Conservation (phyloP, 2,113 vertebrate genomes). For the Heterocephalus glaber region DNA sequence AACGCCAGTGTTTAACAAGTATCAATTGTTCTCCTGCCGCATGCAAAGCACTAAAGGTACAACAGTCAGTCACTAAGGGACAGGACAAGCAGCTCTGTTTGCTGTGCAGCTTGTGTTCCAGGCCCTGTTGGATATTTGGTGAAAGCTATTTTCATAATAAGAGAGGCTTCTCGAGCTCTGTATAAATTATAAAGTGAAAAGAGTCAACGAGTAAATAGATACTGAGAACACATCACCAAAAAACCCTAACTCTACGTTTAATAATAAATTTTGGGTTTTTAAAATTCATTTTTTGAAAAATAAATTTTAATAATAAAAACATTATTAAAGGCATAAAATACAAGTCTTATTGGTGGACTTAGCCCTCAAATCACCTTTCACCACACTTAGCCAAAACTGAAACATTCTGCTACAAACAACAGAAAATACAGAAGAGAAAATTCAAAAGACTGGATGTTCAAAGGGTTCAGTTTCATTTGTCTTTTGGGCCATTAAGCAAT, state of each 20-base stretch:
- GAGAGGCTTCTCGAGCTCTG: neutral
- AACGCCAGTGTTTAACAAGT: neutral
- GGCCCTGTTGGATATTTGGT: neutral
- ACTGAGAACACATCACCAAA: neutral
- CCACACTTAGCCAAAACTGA: neutral
- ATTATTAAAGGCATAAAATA: neutral
- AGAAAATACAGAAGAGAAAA: neutral
- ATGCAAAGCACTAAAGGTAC: neutral
- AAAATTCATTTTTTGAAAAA: no score
- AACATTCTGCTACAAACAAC: neutral
- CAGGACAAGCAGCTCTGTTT: neutral
- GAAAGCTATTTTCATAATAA: constrained; percentile 4
- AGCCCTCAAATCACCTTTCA: neutral
- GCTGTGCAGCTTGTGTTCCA: neutral
- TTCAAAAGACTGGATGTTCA: neutral
- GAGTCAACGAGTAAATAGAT: neutral
- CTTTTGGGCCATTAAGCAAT: neutral
- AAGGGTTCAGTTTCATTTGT: neutral
- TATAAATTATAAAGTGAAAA: neutral
- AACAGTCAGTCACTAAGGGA: neutral
- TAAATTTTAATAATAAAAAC: no score
- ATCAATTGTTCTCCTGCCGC: neutral
- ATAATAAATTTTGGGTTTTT: no score
- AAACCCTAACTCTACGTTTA: neutral
- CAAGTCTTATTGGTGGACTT: neutral